These are phyloP conservation scores for Neolamprologus sp. DNA, from an alignment of 2,113 vertebrate genomes.

Conservation along the genomic window DNA sequence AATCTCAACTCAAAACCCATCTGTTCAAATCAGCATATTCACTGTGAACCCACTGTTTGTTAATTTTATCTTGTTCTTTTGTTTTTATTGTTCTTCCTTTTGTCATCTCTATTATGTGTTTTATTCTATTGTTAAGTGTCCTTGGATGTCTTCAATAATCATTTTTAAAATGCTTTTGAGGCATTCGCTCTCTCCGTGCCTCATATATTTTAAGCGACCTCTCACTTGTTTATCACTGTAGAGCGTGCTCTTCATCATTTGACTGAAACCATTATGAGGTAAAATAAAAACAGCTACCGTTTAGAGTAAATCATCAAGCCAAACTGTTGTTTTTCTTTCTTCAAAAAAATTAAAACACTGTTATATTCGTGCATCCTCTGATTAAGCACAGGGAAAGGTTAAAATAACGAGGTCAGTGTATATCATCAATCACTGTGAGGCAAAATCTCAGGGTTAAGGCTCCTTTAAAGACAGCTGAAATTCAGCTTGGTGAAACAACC, in stretches of 20 bases:
- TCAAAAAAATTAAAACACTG: not conserved
- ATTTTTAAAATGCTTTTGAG: not conserved
- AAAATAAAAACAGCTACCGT: accelerated
- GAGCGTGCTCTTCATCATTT: conserved; percentile 37
- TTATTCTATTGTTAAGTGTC: not conserved
- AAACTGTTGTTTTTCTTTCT: not conserved
- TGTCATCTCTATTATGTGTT: not conserved
- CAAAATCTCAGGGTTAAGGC: not conserved
- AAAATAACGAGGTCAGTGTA: not conserved
- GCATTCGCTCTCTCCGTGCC: not conserved
- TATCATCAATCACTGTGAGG: not conserved
- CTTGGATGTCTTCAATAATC: not conserved
- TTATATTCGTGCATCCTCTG: not conserved
- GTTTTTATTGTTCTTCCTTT: not conserved
- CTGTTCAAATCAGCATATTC: not conserved
- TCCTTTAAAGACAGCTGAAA: not conserved
- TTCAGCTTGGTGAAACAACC: not conserved
- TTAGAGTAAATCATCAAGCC: not conserved
- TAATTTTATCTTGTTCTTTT: not conserved
- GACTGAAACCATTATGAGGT: conserved; percentile 30
- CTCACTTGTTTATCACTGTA: conserved; percentile 15
- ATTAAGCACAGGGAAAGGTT: not conserved
- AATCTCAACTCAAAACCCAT: not conserved
- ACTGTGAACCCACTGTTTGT: not conserved
- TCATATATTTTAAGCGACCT: not conserved